A percentile compares a stretch with the other conserved stretches of the same genome.
Conservation (phyloP, 2,113 vertebrate species). For the Limnothrissa miodon region DNA sequence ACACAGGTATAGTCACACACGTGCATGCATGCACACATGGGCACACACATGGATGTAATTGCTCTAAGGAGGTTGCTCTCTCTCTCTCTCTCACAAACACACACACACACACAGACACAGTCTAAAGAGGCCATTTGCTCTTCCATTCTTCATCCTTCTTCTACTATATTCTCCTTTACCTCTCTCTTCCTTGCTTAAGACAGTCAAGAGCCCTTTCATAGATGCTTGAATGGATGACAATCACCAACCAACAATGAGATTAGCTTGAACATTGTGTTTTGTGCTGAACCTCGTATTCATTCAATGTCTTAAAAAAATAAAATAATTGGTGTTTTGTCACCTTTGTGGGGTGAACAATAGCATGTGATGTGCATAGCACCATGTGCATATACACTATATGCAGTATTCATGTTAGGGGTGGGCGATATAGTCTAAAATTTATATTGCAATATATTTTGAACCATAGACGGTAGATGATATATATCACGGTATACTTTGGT, state of each 20-base stretch:
- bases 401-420: too few relatives aligned
- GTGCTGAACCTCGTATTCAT: background rate
- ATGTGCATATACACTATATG: too few relatives aligned
- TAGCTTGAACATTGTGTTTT: background rate
- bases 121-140: background rate
- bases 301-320: background rate
- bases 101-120: background rate
- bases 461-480: too few relatives aligned
- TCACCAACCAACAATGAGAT: background rate
- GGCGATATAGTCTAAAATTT: too few relatives aligned
- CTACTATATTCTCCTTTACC: background rate
- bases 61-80: background rate
- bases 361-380: too few relatives aligned
- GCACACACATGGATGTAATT: background rate
- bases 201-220: background rate
- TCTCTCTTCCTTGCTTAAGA: background rate
- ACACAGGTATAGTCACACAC: background rate
- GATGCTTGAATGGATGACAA: background rate
- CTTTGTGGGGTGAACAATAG: too few relatives aligned
- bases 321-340: background rate
- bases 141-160: background rate
- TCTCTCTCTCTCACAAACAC: background rate
- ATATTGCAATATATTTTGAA: too few relatives aligned
- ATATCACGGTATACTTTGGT: too few relatives aligned
- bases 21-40: background rate